phyloP scores from a whole-genome alignment of 2,113 vertebrate genomes.

The Australoheros scitulus region DNA sequence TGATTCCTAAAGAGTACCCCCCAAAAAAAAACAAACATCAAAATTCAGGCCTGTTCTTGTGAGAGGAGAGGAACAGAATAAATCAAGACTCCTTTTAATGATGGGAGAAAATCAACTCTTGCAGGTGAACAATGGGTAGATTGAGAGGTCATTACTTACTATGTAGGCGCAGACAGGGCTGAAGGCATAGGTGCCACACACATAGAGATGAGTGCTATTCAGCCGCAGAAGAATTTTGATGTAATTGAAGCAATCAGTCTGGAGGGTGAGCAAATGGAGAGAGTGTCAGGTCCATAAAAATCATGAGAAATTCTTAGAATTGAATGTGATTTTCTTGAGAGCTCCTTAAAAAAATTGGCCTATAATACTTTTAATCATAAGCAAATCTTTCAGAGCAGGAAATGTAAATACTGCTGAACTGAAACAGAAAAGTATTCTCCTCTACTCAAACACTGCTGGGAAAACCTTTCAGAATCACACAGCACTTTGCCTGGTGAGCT shows the following conservation, averaged over 20 bases:
- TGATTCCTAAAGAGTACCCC: not conserved
- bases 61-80: not conserved
- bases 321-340: constrained; percentile 11
- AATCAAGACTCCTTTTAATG: not conserved
- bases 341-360: constrained; percentile 16
- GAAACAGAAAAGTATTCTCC: constrained; percentile 1
- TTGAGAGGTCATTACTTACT: constrained; percentile 80
- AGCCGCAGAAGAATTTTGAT: constrained; percentile 94
- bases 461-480: constrained; percentile 44
- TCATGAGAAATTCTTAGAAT: constrained; percentile 2
- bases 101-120: not conserved
- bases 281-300: constrained; percentile 1
- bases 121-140: not conserved
- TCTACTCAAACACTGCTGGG: constrained; percentile 19
- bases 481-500: constrained; percentile 44
- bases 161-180: constrained; percentile 93
- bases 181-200: constrained; percentile 95
- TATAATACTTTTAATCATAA: not conserved
- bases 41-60: not conserved
- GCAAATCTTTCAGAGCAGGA: constrained; percentile 1
- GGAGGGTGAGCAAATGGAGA: constrained; percentile 50
- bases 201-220: constrained; percentile 91
- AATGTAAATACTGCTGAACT: not conserved
- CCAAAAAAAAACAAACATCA: not conserved
- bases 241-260: constrained; percentile 99